Evolutionary conservation across 2,113 vertebrate genomes (phyloP), one percentile per base, ranked within the genome.

Genomic region (Melanotaenia duboulayi): DNA sequence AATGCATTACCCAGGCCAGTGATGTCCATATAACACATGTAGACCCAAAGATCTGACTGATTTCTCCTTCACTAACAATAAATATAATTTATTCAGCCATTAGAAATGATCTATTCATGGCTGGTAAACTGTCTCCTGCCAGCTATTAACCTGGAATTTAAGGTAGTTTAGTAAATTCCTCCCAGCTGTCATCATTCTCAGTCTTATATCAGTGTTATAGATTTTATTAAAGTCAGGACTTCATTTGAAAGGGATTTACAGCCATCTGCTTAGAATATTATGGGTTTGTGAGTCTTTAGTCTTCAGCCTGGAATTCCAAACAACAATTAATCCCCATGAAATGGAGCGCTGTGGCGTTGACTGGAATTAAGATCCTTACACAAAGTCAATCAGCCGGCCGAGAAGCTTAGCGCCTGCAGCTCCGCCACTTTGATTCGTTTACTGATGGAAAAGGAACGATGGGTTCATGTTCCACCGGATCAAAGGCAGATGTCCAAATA

Each of bases 191-290:
- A 88, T 79, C 89, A 75, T 71, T 69, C 28, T 70, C 4, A 1
- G 10, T 3, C 23, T 86, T 92, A 93, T 82, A 92, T 87, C 74
- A 84, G 62, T 75, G 92, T 91, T 85, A 75, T 46, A 86, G 76
- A 65, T 65, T 87, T 87, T 91, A 94, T 92, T 93, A 87, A 92
- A 93, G 75, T 89, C 46, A 72, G 86, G 67, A 9, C 25, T 20
- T 70, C 56, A 76, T 8, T 92, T 63, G 63, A 80, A 57, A 79
- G 68, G 81, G 81, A 89, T 90, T 88, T 92, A 83, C 89, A 87
- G 78, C 85, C 92, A 88, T 39, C 74, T 58, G 64, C 56, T 75
- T 20, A 46, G 78, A 48, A 75, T 91, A 90, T 66, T 87, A 46
- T 12, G 70, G 80, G 52, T 50, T 44, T 83, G 49, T 85, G 83